phyloP scores from a whole-genome alignment of 2,797 vertebrate genomes.

The Gymnodraco acuticeps region DNA sequence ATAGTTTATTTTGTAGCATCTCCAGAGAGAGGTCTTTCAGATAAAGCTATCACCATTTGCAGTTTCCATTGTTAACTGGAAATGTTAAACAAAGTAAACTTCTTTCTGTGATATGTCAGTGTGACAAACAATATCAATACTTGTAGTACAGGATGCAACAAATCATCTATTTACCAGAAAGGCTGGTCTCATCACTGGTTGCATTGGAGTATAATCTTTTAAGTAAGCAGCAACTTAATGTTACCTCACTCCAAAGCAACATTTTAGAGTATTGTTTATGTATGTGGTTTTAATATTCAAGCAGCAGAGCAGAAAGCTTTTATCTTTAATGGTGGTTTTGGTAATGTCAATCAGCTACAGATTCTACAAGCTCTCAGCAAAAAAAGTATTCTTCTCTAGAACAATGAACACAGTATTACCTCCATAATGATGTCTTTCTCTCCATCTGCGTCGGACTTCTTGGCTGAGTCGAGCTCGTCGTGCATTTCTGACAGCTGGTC shows the following conservation, averaged over 20 bases:
- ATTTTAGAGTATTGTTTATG: neutral
- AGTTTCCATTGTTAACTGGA: neutral
- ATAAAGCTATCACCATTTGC: neutral
- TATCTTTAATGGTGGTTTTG: neutral
- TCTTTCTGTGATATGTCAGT: neutral
- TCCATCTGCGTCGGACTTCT: constrained; percentile 82
- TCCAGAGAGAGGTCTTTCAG: neutral
- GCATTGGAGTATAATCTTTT: neutral
- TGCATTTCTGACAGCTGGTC: constrained; percentile 99
- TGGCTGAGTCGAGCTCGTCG: constrained; percentile 93
- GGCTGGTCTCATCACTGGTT: neutral
- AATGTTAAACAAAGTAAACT: neutral
- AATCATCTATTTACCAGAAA: neutral
- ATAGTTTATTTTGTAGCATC: neutral
- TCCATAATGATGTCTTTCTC: constrained; percentile 90
- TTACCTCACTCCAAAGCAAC: neutral
- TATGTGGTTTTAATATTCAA: neutral
- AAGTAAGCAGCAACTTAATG: neutral
- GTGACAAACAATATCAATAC: neutral
- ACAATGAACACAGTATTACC: constrained; percentile 79
- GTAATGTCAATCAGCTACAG: neutral
- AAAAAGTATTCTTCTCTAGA: neutral
- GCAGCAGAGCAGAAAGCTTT: neutral
- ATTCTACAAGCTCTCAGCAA: neutral
- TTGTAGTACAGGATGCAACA: neutral